A percentile compares a stretch with the other conserved stretches of the same genome.
These are phyloP conservation scores for Drosophila takahashii DNA, from an alignment of 1,140 invertebrate species.

Conservation along the genomic window DNA sequence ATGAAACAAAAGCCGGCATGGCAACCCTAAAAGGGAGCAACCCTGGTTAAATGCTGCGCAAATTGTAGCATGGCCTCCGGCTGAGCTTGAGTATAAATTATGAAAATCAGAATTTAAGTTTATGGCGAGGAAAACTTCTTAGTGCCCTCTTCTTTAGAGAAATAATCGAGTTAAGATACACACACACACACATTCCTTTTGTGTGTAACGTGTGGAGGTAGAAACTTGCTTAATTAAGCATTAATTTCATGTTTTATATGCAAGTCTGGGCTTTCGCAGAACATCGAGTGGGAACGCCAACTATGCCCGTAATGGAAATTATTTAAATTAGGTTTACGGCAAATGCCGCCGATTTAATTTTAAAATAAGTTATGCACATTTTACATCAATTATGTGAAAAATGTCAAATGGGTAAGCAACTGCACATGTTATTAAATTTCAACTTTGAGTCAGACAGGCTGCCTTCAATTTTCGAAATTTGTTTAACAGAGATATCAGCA, in stretches of 20 bases:
- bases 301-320: constrained; percentile 43
- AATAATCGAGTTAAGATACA: constrained; percentile 39
- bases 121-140: constrained; percentile 34
- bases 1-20: constrained; percentile 18
- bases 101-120: constrained; percentile 69
- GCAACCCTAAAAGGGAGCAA: constrained; percentile 5
- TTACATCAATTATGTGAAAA: constrained; percentile 5
- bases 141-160: constrained; percentile 5
- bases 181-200: constrained; percentile 16
- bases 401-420: background rate
- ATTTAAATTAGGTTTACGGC: constrained; percentile 48
- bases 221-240: constrained; percentile 72
- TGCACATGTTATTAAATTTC: background rate
- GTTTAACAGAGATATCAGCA: no score
- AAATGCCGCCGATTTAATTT: constrained; percentile 31
- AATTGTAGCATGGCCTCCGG: constrained; percentile 18
- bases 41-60: constrained; percentile 7
- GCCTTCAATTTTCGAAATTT: background rate
- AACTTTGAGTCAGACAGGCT: background rate
- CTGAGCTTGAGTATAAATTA: constrained; percentile 50
- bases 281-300: constrained; percentile 2
- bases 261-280: constrained; percentile 31
- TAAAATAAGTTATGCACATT: constrained; percentile 32
- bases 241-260: constrained; percentile 80
- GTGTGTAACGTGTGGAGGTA: constrained; percentile 23